Percentiles rank a stretch among this genome's conserved stretches.
phyloP scores from a whole-genome alignment of 2,888 invertebrate genomes.

The Lutraria lutraria region DNA sequence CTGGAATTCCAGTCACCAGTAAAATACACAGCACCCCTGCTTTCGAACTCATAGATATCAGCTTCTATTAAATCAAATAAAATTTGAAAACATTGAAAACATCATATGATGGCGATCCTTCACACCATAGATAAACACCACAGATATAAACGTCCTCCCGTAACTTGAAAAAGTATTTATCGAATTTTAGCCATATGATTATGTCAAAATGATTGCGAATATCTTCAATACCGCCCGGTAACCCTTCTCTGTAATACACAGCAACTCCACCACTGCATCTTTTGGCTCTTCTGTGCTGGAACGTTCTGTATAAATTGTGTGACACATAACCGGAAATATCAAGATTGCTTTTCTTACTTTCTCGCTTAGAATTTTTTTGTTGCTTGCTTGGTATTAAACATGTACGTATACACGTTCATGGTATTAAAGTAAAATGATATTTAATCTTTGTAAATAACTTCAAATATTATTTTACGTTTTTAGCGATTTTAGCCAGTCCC shows the following conservation, averaged over 20 bases:
- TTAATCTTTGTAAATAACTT: no score
- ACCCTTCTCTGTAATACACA: slow-evolving; percentile 6
- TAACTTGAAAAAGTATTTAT: not conserved
- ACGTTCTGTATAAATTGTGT: slow-evolving; percentile 20
- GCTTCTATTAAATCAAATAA: slow-evolving; percentile 43
- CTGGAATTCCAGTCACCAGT: slow-evolving; percentile 39
- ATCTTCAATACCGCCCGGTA: slow-evolving; percentile 1
- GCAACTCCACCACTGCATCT: slow-evolving; percentile 36
- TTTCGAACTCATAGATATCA: slow-evolving; percentile 21
- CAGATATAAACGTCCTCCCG: slow-evolving; percentile 23
- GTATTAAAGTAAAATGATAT: no score
- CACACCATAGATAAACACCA: slow-evolving; percentile 18
- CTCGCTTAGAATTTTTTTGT: no score
- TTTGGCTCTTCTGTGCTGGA: slow-evolving; percentile 19
- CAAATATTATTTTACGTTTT: no score
- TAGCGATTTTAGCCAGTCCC: no score
- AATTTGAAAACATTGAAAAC: slow-evolving; percentile 30
- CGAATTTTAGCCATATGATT: slow-evolving; percentile 39
- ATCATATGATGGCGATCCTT: slow-evolving; percentile 41
- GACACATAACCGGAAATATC: not conserved
- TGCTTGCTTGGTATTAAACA: no score
- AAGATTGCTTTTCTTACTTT: not conserved
- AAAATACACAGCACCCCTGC: slow-evolving; percentile 28
- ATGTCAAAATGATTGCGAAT: slow-evolving; percentile 41
- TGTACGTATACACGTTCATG: no score